These are phyloP conservation scores for Apis mellifera DNA, from an alignment of 1,140 invertebrate species.

Conservation along the genomic window DNA sequence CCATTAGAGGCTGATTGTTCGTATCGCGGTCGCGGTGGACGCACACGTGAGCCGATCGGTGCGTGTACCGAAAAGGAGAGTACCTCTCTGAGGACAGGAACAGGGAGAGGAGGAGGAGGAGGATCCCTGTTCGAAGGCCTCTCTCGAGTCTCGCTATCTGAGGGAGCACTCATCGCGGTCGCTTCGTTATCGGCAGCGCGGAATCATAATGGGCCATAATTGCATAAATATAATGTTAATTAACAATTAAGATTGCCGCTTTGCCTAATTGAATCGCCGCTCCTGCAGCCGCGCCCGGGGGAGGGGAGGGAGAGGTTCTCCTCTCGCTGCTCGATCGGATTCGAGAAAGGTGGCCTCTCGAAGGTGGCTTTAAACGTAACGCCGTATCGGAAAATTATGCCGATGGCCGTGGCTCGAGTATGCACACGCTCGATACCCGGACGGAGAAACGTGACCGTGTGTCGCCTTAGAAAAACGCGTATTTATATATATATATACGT, in stretches of 20 bases:
- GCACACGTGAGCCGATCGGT: slow-evolving; percentile 29
- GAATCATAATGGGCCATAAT: slow-evolving; percentile 75
- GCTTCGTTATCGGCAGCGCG: slow-evolving; percentile 65
- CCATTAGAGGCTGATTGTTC: slow-evolving; percentile 35
- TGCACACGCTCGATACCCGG: slow-evolving; percentile 35
- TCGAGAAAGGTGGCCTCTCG: slow-evolving; percentile 18
- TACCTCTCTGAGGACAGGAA: neutral
- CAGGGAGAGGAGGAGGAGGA: neutral
- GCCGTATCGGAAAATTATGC: slow-evolving; percentile 73
- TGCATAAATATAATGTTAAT: slow-evolving; percentile 78
- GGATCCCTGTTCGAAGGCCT: neutral
- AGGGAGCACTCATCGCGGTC: slow-evolving; percentile 53
- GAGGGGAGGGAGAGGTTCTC: neutral
- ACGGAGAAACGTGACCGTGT: slow-evolving; percentile 14
- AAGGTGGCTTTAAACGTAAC: slow-evolving; percentile 64
- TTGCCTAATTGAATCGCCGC: slow-evolving; percentile 75
- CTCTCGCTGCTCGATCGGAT: slow-evolving; percentile 16
- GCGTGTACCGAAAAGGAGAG: slow-evolving; percentile 15
- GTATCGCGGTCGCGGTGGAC: slow-evolving; percentile 26
- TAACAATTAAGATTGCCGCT: slow-evolving; percentile 75
- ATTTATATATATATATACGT: slow-evolving; percentile 7
- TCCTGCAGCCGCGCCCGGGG: slow-evolving; percentile 27
- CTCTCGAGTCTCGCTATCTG: slow-evolving; percentile 48
- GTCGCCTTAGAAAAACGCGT: slow-evolving; percentile 17
- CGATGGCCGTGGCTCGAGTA: slow-evolving; percentile 43